Evolutionary conservation across 2,888 invertebrate genomes (phyloP), one percentile per base, ranked within the genome.

Genomic region (Cenopis cana): DNA sequence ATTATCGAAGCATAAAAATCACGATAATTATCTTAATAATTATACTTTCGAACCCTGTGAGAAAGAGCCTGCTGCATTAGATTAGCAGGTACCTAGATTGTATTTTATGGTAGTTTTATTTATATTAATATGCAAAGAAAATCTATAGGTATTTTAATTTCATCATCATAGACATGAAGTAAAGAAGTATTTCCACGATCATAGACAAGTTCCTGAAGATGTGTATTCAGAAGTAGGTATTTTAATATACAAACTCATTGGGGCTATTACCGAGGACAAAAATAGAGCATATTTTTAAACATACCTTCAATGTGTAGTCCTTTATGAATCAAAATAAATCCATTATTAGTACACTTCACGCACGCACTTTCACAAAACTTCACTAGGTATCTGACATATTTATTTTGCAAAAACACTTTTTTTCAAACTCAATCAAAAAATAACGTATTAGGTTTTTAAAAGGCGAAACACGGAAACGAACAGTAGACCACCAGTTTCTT

Each of bases 241-340:
- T 29, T 52, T 20, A 33, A 14, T 18, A 20, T 18, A 18, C 20
- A 14, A 36, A 36, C 50, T 46, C 56, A 29, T 46, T 33, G 41
- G 54, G 46, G n/a, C 60, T n/a, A 60, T 20, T 20, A 18, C 46
- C 38, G 61, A 56, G 33, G 66, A 70, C 69, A 62, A 72, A 75
- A 75, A 77, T 77, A 78, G 75, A 76, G 20, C 74, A 72, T 79
- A 82, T 79, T 80, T 76, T 72, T 84, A 82, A 78, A 82, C 83
- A 74, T 81, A 87, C 88, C 88, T 87, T 83, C 85, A 80, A 78
- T 75, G 84, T 84, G 82, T 81, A 76, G 75, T 74, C 74, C 68
- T 71, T 75, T 73, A 72, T 62, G 73, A 69, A 73, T 59, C 67
- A 36, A 68, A 52, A 69, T 74, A 76, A 82, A 87, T 87, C 83